Evolutionary conservation across 2,113 vertebrate genomes (phyloP).

Genomic region (Nipponia nippon): DNA sequence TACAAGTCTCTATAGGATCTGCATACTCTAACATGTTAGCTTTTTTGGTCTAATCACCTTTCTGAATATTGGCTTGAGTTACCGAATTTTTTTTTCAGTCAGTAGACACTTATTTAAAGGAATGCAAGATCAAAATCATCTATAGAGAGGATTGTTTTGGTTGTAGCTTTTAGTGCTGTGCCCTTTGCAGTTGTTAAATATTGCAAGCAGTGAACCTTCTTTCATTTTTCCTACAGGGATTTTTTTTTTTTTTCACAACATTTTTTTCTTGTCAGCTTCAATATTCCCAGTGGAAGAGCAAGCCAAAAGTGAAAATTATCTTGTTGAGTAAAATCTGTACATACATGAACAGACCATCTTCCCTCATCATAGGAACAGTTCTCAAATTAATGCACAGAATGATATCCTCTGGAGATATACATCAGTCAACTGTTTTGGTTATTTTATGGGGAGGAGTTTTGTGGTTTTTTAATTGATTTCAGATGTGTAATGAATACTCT

Average conservation of each 20-base stretch:
- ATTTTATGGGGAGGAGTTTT: neutral
- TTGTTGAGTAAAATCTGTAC: neutral
- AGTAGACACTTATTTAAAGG: neutral
- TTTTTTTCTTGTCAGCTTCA: neutral
- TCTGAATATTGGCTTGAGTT: neutral
- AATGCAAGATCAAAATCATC: neutral
- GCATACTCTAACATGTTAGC: accelerated
- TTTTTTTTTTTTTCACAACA: neutral
- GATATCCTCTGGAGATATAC: neutral
- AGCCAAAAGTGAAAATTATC: neutral
- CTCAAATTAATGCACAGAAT: neutral
- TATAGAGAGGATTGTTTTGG: neutral
- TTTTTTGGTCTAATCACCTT: neutral
- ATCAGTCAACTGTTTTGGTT: neutral
- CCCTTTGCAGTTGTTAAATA: neutral
- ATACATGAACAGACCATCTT: neutral
- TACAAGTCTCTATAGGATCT: neutral
- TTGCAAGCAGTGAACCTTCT: neutral
- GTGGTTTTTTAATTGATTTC: neutral
- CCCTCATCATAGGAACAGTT: neutral
- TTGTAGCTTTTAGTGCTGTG: neutral
- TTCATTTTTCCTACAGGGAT: neutral
- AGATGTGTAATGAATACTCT: neutral
- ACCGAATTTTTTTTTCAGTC: neutral
- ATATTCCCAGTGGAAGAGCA: neutral